Conservation (phyloP, 37 sponge, comb jelly and placozoan species). For the Diacarnus erythraeanus region DNA sequence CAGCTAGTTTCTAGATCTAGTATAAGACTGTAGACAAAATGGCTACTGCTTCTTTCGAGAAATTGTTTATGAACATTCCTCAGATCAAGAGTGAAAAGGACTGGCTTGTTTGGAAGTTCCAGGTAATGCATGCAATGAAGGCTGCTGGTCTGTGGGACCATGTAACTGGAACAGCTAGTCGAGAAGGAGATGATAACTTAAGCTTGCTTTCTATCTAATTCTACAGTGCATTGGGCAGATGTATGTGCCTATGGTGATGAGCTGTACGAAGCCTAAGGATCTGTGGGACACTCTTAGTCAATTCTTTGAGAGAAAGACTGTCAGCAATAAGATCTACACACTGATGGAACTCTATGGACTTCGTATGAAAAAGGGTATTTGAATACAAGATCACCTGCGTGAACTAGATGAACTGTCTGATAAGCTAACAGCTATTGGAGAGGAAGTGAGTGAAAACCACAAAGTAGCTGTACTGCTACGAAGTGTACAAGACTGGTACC, state of each 20-base stretch:
- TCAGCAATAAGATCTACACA: conserved; percentile 14
- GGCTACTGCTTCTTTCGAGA: neutral
- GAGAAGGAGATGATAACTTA: neutral
- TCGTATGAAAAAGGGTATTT: conserved; percentile 21
- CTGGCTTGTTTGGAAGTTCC: conserved; percentile 21
- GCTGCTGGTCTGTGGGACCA: conserved; percentile 22
- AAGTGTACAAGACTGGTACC: conserved; percentile 29
- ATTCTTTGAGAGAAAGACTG: conserved; percentile 39
- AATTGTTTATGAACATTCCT: conserved; percentile 14
- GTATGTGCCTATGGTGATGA: conserved; percentile 29
- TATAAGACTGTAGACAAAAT: neutral
- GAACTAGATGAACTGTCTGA: conserved; percentile 12
- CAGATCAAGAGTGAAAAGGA: conserved; percentile 24
- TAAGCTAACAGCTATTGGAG: conserved; percentile 14
- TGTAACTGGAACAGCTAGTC: conserved; percentile 1
- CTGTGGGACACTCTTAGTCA: conserved; percentile 37
- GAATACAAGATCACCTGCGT: conserved; percentile 9
- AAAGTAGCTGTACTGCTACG: conserved; percentile 31
- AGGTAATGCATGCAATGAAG: conserved; percentile 13
- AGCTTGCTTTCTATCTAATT: conserved; percentile 19
- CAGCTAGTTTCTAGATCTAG: too few species aligned
- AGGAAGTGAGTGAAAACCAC: conserved; percentile 18
- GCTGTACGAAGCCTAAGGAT: conserved; percentile 7
- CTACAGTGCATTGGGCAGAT: conserved; percentile 34
- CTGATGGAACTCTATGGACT: conserved; percentile 35